Percentiles rank a stretch among this genome's conserved stretches.
Evolutionary conservation across 2,797 vertebrate genomes (phyloP).

Genomic region (Lacerta bilineata): DNA sequence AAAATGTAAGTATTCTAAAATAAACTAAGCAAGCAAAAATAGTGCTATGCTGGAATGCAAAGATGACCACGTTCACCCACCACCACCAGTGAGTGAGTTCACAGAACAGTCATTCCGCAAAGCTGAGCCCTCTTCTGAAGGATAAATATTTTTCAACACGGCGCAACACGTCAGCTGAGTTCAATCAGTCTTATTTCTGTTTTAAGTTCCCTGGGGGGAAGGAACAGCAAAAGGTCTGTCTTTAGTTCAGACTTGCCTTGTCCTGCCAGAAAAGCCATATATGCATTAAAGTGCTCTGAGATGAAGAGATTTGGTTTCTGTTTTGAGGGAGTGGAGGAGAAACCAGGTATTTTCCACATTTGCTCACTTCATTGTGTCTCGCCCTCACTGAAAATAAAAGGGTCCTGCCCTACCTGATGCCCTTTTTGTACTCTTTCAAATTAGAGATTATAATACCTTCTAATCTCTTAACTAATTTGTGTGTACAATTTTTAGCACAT

Average conservation of each 20-base stretch:
- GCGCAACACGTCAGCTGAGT: constrained; percentile 51
- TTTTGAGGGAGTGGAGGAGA: constrained; percentile 33
- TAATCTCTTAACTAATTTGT: no score
- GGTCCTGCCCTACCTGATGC: constrained; percentile 16
- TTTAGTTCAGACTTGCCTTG: constrained; percentile 34
- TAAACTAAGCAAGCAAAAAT: background rate
- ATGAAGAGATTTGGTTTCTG: background rate
- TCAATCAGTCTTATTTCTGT: constrained; percentile 30
- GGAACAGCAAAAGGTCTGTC: constrained; percentile 36
- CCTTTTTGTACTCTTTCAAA: rapidly evolving
- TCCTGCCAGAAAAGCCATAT: constrained; percentile 26
- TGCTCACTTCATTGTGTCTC: constrained; percentile 8
- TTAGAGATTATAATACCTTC: background rate
- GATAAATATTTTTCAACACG: constrained; percentile 53
- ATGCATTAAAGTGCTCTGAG: constrained; percentile 16
- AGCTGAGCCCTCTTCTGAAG: constrained; percentile 3
- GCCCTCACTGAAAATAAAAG: background rate
- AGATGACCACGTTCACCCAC: background rate
- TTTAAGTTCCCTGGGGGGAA: constrained; percentile 36
- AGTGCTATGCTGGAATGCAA: background rate
- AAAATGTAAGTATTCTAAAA: background rate
- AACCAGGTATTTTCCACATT: constrained; percentile 1
- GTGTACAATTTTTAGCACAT: background rate
- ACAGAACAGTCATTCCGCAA: constrained; percentile 8
- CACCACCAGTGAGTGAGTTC: background rate